These are phyloP conservation scores for fruit fly (Drosophila melanogaster) DNA, from an alignment of 1,140 invertebrate genomes.

Conservation along the genomic window Release_6_plus_ISO1_MT NT_033779.5:19751001-19751500, in stretches of 20 bases:
- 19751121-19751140: constrained; percentile 80
- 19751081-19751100: constrained; percentile 67
- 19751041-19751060: constrained; percentile 69
- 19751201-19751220: constrained; percentile 80
- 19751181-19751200: constrained; percentile 58
- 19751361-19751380: constrained; percentile 68
- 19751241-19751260: constrained; percentile 77
- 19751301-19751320: constrained; percentile 79
- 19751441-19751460: constrained; percentile 76
- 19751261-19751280: constrained; percentile 76
- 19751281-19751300: constrained; percentile 76
- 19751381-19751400: constrained; percentile 69
- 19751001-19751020: constrained; percentile 25
- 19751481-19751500: constrained; percentile 78
- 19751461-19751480: constrained; percentile 79
- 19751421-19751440: constrained; percentile 80
- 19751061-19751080: constrained; percentile 79
- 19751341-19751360: constrained; percentile 72
- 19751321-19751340: constrained; percentile 68
- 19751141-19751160: constrained; percentile 77
- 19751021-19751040: constrained; percentile 58
- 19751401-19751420: constrained; percentile 70
- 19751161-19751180: constrained; percentile 60
- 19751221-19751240: constrained; percentile 65
- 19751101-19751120: constrained; percentile 78